phyloP scores from a whole-genome alignment of 2,113 vertebrate genomes.

The Oreochromis tanganicae region DNA sequence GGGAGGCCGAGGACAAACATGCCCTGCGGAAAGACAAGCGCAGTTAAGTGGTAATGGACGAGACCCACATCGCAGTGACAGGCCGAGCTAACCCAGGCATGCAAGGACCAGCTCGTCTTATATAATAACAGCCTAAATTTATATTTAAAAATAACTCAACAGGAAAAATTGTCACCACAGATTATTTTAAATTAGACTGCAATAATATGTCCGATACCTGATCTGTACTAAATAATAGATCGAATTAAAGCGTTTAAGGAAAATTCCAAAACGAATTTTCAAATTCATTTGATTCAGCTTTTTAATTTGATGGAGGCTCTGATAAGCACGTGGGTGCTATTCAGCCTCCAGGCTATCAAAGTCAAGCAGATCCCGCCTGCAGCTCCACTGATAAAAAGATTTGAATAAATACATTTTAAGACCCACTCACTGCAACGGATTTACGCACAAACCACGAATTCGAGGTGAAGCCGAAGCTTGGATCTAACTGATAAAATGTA shows the following conservation, averaged over 20 bases:
- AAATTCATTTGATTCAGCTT: not conserved
- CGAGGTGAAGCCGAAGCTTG: not conserved
- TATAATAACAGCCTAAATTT: not conserved
- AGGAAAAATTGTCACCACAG: fast-evolving
- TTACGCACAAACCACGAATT: not conserved
- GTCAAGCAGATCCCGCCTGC: slow-evolving; percentile 29
- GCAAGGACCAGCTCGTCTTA: slow-evolving; percentile 1
- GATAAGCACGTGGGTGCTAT: slow-evolving; percentile 35
- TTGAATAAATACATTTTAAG: slow-evolving; percentile 51
- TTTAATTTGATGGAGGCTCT: not conserved
- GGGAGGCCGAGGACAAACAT: slow-evolving; percentile 98
- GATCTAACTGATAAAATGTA: not conserved
- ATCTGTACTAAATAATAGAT: not conserved
- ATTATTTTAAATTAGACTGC: not conserved
- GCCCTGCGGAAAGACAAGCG: slow-evolving; percentile 78
- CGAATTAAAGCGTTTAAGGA: not conserved
- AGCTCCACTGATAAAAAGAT: slow-evolving; percentile 56
- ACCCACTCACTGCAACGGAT: not conserved
- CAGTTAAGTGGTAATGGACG: slow-evolving; percentile 26
- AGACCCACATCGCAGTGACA: slow-evolving; percentile 56
- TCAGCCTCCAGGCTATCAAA: slow-evolving; percentile 36
- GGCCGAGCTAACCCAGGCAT: slow-evolving; percentile 10
- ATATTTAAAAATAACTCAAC: not conserved
- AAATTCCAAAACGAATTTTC: not conserved
- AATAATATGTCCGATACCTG: not conserved